phyloP scores from a whole-genome alignment of 2,113 vertebrate species.

The Quiscalus mexicanus region DNA sequence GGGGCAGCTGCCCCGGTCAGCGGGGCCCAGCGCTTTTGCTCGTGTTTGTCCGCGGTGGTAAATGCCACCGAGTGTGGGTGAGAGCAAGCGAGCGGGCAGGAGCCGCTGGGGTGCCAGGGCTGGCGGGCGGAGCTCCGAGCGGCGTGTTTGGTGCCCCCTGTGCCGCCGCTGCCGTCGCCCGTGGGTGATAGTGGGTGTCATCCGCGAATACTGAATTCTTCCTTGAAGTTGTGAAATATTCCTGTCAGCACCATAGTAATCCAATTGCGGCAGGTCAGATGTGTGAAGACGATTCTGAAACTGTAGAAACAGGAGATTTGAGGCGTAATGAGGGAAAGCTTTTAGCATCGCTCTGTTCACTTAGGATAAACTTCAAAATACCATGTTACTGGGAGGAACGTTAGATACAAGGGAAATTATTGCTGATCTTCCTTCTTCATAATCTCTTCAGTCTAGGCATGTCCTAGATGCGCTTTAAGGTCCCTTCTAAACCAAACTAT shows the following conservation, averaged over 20 bases:
- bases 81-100: background rate
- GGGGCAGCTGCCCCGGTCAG: too few relatives aligned
- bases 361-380: background rate
- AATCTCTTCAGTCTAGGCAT: rapidly evolving
- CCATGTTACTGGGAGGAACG: background rate
- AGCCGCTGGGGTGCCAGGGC: background rate
- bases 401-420: background rate
- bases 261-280: background rate
- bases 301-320: background rate
- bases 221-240: background rate
- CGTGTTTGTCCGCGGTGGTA: rapidly evolving
- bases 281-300: background rate
- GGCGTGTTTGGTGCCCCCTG: background rate
- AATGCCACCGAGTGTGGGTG: rapidly evolving
- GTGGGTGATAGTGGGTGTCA: background rate
- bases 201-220: rapidly evolving
- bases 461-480: background rate
- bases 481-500: background rate
- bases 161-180: background rate
- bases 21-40: rapidly evolving
- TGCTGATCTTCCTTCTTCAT: background rate
- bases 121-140: background rate
- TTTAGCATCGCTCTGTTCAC: background rate
- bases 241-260: background rate
- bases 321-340: background rate